Conservation (phyloP, 2,888 invertebrate species). For the Drosophila birchii region DNA sequence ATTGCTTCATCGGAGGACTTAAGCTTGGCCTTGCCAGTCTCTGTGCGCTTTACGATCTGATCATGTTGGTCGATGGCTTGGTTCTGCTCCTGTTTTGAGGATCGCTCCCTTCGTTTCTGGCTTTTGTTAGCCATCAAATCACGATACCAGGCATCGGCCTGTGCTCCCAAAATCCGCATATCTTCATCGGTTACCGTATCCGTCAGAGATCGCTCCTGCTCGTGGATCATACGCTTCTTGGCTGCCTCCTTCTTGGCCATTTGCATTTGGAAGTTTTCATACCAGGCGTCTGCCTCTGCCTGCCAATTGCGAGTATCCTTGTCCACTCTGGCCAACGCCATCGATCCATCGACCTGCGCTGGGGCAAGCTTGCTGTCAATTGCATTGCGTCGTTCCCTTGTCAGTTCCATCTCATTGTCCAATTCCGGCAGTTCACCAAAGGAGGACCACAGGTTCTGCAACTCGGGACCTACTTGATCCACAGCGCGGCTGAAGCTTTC, state of each 20-base stretch:
- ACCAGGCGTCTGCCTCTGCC: conserved; percentile 1
- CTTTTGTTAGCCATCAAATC: not conserved
- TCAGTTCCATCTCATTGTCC: not conserved
- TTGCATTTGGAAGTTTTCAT: not conserved
- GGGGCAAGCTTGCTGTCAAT: no score
- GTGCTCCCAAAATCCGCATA: not conserved
- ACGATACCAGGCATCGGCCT: not conserved
- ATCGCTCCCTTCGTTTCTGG: not conserved
- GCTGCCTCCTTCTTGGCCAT: not conserved
- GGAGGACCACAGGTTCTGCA: conserved; percentile 2
- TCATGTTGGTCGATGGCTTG: conserved; percentile 13
- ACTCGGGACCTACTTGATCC: not conserved
- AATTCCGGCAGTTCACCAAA: not conserved
- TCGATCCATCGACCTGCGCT: not conserved
- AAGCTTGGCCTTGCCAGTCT: conserved; percentile 60
- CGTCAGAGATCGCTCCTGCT: conserved; percentile 20
- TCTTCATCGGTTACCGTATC: not conserved
- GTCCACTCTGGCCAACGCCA: not conserved
- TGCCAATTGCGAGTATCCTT: not conserved
- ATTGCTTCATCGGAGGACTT: conserved; percentile 21
- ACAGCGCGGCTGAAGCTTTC: not conserved
- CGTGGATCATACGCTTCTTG: not conserved
- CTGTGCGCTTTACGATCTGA: conserved; percentile 49
- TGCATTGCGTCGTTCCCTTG: not conserved
- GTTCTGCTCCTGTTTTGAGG: not conserved